These are phyloP conservation scores for Syngnathoides biaculeatus DNA, from an alignment of 2,113 vertebrate genomes.

Conservation along the genomic window DNA sequence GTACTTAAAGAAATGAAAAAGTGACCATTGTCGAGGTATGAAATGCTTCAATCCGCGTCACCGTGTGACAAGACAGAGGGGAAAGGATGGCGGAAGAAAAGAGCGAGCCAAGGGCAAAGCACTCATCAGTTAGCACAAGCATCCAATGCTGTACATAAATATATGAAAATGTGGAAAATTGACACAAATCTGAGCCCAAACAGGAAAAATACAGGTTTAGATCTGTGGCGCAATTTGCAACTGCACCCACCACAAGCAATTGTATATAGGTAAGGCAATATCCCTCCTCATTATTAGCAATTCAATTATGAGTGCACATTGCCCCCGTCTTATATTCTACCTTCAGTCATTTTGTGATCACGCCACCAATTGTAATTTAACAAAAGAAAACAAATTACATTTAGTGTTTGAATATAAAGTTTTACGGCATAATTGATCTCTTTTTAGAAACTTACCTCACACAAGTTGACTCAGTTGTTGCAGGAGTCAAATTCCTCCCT, in stretches of 20 bases:
- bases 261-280: not conserved
- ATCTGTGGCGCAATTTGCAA: not conserved
- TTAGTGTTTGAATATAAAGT: not conserved
- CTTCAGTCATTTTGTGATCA: not conserved
- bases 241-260: not conserved
- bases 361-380: not conserved
- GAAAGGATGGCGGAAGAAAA: slow-evolving; percentile 17
- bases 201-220: not conserved
- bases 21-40: slow-evolving; percentile 53
- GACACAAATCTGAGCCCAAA: not conserved
- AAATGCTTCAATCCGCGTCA: slow-evolving; percentile 45
- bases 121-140: not conserved
- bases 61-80: slow-evolving; percentile 33
- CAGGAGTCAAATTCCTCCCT: not conserved
- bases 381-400: not conserved
- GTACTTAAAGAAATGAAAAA: slow-evolving; percentile 60
- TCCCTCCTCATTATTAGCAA: not conserved
- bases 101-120: slow-evolving; percentile 11
- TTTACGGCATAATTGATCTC: not conserved
- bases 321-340: not conserved
- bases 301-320: not conserved
- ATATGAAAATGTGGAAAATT: not conserved
- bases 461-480: not conserved
- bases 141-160: not conserved
- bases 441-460: not conserved